These are phyloP conservation scores for Glaucomys volans DNA, from an alignment of 2,113 vertebrate species.

Conservation along the genomic window DNA sequence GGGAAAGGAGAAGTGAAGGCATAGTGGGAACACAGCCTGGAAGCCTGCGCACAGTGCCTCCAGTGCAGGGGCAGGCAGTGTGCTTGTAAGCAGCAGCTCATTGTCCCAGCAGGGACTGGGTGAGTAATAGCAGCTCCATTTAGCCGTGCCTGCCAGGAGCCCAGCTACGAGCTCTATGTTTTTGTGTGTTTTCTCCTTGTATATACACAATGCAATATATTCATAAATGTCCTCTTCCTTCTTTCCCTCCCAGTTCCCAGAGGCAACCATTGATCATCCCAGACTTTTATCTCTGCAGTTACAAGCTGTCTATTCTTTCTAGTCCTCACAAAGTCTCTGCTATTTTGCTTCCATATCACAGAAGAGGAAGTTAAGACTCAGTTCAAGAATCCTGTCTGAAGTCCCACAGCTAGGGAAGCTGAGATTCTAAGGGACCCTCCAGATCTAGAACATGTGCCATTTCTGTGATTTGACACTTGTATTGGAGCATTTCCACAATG, in stretches of 20 bases:
- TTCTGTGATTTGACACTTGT: not conserved
- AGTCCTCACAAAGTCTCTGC: not conserved
- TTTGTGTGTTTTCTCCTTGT: constrained; percentile 5
- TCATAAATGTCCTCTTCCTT: not conserved
- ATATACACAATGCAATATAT: not conserved
- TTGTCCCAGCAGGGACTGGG: not conserved
- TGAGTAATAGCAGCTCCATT: not conserved
- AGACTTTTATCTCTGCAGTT: not conserved
- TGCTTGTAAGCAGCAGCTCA: not conserved
- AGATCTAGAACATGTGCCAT: not conserved
- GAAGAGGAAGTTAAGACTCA: constrained; percentile 3
- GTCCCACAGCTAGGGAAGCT: not conserved
- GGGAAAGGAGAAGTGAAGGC: not conserved
- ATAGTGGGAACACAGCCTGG: not conserved
- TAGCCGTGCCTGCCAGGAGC: not conserved
- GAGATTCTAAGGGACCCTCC: not conserved
- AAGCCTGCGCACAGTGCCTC: too few relatives aligned
- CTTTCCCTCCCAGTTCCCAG: not conserved
- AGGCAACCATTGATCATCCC: not conserved
- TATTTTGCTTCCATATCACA: not conserved
- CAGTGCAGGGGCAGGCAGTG: not conserved
- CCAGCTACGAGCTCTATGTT: not conserved
- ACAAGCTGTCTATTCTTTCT: not conserved
- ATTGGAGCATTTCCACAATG: not conserved
- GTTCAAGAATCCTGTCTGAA: not conserved